phyloP scores from a whole-genome alignment of 2,888 invertebrate species.

The Apoda limacodes region DNA sequence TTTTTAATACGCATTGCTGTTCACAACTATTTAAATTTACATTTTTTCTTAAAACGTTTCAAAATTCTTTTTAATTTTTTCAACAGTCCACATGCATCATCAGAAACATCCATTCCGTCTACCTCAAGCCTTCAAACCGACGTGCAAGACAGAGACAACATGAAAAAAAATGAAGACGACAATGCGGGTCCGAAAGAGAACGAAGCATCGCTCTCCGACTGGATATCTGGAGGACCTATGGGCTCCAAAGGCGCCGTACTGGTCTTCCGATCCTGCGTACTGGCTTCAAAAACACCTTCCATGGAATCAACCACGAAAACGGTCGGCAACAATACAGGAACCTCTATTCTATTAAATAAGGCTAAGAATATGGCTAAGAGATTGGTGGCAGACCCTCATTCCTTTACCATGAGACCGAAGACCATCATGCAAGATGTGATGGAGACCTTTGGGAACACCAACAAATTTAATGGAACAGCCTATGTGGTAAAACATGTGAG shows the following conservation, averaged over 20 bases:
- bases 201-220: conserved; percentile 50
- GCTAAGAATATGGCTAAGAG: conserved; percentile 59
- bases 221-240: conserved; percentile 70
- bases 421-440: conserved; percentile 63
- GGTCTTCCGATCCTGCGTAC: conserved; percentile 75
- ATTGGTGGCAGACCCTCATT: conserved; percentile 51
- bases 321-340: conserved; percentile 52
- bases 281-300: conserved; percentile 58
- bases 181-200: conserved; percentile 30
- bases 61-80: too few relatives aligned
- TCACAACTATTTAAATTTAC: too few relatives aligned
- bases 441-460: conserved; percentile 53
- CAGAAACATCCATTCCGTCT: conserved; percentile 56
- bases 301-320: conserved; percentile 57
- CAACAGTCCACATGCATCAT: conserved; percentile 66
- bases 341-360: conserved; percentile 51
- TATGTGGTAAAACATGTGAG: conserved; percentile 54
- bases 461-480: conserved; percentile 37
- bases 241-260: conserved; percentile 75
- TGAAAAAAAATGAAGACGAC: conserved; percentile 57
- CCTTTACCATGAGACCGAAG: conserved; percentile 49
- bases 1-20: too few relatives aligned
- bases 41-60: too few relatives aligned
- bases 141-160: conserved; percentile 34
- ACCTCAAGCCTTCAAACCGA: conserved; percentile 50